phyloP scores from a whole-genome alignment of 1,140 invertebrate genomes.

The Eupeodes corollae region DNA sequence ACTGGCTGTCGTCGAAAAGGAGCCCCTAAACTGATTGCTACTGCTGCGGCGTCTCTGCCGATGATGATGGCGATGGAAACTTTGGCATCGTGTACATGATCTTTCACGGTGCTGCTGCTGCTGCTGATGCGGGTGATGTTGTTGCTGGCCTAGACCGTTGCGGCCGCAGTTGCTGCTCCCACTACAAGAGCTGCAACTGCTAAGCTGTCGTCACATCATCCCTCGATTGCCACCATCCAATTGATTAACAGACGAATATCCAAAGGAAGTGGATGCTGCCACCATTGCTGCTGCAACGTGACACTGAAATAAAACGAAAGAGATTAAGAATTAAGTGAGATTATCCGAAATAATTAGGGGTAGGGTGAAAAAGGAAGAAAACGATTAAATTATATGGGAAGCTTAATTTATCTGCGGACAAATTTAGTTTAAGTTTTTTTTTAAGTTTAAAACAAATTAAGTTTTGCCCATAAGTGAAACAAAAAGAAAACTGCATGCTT shows the following conservation, averaged over 20 bases:
- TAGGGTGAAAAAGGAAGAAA: too few species aligned
- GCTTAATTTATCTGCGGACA: too few species aligned
- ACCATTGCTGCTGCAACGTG: slow-evolving; percentile 36
- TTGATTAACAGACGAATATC: slow-evolving; percentile 35
- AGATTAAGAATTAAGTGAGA: too few species aligned
- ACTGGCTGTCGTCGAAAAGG: slow-evolving; percentile 10
- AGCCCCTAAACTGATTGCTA: slow-evolving; percentile 15
- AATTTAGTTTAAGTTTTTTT: too few species aligned
- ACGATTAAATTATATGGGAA: too few species aligned
- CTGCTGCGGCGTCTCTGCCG: slow-evolving; percentile 27
- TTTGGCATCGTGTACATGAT: slow-evolving; percentile 32
- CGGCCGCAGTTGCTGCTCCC: slow-evolving; percentile 33
- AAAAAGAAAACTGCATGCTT: too few species aligned
- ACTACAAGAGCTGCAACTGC: slow-evolving; percentile 37
- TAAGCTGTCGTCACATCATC: slow-evolving; percentile 36
- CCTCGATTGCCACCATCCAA: slow-evolving; percentile 22
- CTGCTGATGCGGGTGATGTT: slow-evolving; percentile 12
- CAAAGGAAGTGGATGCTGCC: slow-evolving; percentile 33
- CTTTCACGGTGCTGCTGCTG: slow-evolving; percentile 17
- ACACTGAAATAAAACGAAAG: slow-evolving; percentile 16
- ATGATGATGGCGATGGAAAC: slow-evolving; percentile 34
- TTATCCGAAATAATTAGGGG: too few species aligned
- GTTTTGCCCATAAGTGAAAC: too few species aligned
- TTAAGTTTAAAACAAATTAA: too few species aligned
- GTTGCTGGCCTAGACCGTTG: slow-evolving; percentile 21